phyloP scores from a whole-genome alignment of 2,113 vertebrate species.

The Aspiorhynchus laticeps region DNA sequence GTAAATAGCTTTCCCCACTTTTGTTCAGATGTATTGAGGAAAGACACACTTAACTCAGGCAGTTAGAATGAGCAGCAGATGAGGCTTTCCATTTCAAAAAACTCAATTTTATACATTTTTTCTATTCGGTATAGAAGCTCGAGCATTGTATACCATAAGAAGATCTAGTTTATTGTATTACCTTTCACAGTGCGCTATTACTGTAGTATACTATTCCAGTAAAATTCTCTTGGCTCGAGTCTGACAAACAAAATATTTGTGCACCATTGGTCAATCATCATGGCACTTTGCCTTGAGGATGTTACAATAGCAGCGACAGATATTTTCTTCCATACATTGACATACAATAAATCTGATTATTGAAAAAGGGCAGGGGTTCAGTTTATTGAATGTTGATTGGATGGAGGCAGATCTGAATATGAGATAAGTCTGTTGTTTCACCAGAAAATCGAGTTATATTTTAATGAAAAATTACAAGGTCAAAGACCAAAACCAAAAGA shows the following conservation, averaged over 20 bases:
- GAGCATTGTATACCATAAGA: neutral
- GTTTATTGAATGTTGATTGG: neutral
- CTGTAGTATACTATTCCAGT: neutral
- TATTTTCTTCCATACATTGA: neutral
- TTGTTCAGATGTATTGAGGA: neutral
- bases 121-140: neutral
- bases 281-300: neutral
- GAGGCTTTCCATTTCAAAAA: neutral
- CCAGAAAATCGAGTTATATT: neutral
- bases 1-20: slow-evolving; percentile 18
- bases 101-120: neutral
- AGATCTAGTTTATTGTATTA: neutral
- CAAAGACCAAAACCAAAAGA: no score
- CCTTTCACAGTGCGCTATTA: neutral
- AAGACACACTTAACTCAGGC: slow-evolving; percentile 2
- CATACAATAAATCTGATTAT: neutral
- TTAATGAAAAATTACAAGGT: neutral
- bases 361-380: no score
- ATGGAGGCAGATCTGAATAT: neutral
- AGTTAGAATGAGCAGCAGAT: slow-evolving; percentile 3
- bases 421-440: neutral
- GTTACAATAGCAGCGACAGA: neutral
- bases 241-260: neutral
- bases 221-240: neutral
- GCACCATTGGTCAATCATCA: neutral